Conservation (phyloP, 2,113 vertebrate species). For the Oxygymnocypris stewartii region DNA sequence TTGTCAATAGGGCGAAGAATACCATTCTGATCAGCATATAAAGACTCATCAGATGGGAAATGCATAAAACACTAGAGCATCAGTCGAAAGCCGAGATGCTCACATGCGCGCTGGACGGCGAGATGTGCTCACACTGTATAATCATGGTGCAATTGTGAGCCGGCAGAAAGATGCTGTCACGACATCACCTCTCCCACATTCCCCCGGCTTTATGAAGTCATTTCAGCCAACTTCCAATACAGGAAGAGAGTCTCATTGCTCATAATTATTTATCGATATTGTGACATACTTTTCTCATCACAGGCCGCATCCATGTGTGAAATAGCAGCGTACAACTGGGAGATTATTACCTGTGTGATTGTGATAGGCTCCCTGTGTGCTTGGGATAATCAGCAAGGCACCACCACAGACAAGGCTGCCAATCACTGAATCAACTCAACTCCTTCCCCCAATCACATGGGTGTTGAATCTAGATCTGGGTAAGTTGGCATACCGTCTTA, state of each 20-base stretch:
- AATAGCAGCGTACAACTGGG: conserved; percentile 72
- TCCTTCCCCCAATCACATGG: conserved; percentile 27
- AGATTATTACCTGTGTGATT: conserved; percentile 68
- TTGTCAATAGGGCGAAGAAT: conserved; percentile 26
- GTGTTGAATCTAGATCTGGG: conserved; percentile 37
- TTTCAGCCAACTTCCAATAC: conserved; percentile 63
- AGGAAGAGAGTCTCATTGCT: conserved; percentile 67
- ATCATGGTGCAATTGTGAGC: conserved; percentile 39
- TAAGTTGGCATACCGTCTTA: conserved; percentile 27
- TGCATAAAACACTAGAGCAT: conserved; percentile 47
- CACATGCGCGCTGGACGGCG: conserved; percentile 44
- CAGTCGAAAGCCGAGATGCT: conserved; percentile 27
- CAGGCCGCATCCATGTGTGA: conserved; percentile 77
- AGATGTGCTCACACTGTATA: conserved; percentile 53
- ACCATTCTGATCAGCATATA: conserved; percentile 24
- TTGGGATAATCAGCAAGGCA: conserved; percentile 32
- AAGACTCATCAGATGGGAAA: conserved; percentile 44
- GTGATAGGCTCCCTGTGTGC: conserved; percentile 38
- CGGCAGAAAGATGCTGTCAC: conserved; percentile 37
- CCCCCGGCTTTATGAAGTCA: conserved; percentile 53
- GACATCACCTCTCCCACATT: conserved; percentile 42
- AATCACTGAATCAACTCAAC: conserved; percentile 47
- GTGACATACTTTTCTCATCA: conserved; percentile 74
- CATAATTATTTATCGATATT: conserved; percentile 78
- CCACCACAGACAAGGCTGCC: conserved; percentile 38